Base-by-base conservation (phyloP, 2,113 vertebrate genomes). In the Trichomycterus rosablanca region DNA sequence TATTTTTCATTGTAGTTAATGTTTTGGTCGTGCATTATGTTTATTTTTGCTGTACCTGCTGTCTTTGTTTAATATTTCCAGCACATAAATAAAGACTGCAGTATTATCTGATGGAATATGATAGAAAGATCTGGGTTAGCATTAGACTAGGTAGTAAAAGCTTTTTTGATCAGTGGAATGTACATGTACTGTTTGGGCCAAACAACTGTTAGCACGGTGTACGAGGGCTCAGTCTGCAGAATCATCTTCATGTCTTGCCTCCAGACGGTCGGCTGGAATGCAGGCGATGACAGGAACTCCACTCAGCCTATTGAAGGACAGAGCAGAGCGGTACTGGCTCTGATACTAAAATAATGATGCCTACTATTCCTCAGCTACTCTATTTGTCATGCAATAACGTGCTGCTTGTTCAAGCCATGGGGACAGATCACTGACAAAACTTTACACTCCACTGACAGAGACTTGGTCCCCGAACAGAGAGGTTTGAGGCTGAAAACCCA, bases 221-320 rank as follows among this genome's bases (percentile, higher is more conserved):
- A 89, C 91, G n/a, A 90, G 90, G 84, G 88, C 88, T 91, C 89
- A 88, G 87, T 92, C 91, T 88, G 86, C 88, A 85, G 83, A 89
- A 87, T 90, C 89, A 87, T 87, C 85, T 89, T 84, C 78, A 84
- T 80, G 88, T 86, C 92, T 92, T 76, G 75, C 76, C 80, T 90
- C 87, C 89, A 87, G 78, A 64, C 83, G 86, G 90, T 93, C 89
- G 90, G 84, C 81, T 88, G 93, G 93, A 97, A 96, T 95, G 93
- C 89, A 85, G 83, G 84, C 86, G 91, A 92, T 95, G 93, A 97
- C 90, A 94, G 91, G 89, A 91, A 81, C 42, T 46, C 48, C 51
- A 66, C 62, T 66, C 51, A 61, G 57, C 62, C 57, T n/a, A 48
- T 46, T 67, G 81, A 80, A 60, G 70, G 72, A 72, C 74, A 57